These are phyloP conservation scores for Bucorvus abyssinicus DNA, from an alignment of 2,797 vertebrate species.

Conservation along the genomic window DNA sequence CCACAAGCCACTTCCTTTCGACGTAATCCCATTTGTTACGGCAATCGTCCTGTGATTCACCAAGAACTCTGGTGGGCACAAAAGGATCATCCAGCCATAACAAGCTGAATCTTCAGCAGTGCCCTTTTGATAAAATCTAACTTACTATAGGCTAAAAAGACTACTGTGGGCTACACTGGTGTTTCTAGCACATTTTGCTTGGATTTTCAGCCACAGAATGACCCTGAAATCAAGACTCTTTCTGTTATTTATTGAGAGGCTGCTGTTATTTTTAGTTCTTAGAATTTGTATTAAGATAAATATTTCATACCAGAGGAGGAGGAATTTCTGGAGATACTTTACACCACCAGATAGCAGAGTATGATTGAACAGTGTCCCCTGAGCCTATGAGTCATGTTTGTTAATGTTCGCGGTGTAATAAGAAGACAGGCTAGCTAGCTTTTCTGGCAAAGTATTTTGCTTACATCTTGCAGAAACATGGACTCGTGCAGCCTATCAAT, in stretches of 20 bases:
- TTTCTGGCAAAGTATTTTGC: not conserved
- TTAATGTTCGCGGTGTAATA: not conserved
- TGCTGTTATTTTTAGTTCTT: constrained; percentile 6
- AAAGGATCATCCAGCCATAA: not conserved
- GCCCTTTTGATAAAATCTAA: not conserved
- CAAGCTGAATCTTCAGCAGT: not conserved
- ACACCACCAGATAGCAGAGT: not conserved
- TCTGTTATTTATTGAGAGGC: not conserved
- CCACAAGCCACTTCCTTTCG: not conserved
- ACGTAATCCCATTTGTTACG: not conserved
- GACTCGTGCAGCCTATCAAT: not conserved
- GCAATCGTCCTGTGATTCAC: not conserved
- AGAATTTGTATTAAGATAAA: constrained; percentile 3
- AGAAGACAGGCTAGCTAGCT: not conserved
- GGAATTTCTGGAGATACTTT: not conserved
- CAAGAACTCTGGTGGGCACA: not conserved
- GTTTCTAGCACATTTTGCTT: not conserved
- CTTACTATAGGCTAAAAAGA: not conserved
- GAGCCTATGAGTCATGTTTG: not conserved
- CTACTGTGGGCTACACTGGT: not conserved
- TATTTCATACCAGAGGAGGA: not conserved
- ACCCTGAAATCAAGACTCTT: not conserved
- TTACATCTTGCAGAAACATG: not conserved
- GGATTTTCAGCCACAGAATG: not conserved
- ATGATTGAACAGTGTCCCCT: not conserved